Evolutionary conservation across 2,888 invertebrate species (phyloP), one percentile per base, ranked within the genome.

Genomic region (Branchellion lobata): DNA sequence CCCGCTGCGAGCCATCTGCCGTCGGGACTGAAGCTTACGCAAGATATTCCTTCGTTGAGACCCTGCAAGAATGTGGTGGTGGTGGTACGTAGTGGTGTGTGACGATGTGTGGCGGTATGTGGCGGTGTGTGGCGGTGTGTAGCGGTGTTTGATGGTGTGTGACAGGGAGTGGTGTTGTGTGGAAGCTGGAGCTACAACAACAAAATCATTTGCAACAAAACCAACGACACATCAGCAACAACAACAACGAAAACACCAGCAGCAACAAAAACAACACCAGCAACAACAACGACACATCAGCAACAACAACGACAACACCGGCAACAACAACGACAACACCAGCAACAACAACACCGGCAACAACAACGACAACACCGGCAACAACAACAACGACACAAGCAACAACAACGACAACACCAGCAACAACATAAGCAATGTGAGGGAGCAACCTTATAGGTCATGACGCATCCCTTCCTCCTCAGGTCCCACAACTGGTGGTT

Each of bases 1-100:
- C 94, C 96, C 81, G 96, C 95, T 0, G 95, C 96, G 84, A 98
- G 93, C 97, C 97, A 98, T 86, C 94, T 92, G 18, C 97, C 97
- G 90, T 98, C 97, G 3, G 98, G 98, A 87, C 96, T 96, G 87
- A 97, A 98, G 88, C 94, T 94, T 36, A 97, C 90, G 86, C 94
- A 94, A 86, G 95, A 96, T 0, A 98, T 94, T 84, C 93, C 92
- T 82, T 93, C 91, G 83, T 92, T 92, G 87, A 97, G 98, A 36
- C 83, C 88, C 84, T 94, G 83, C 24, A 11, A 11, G n/a, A 65
- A 21, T 5, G n/a, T n/a, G n/a, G n/a, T n/a, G n/a, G n/a, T n/a
- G n/a, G n/a, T n/a, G n/a, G n/a, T n/a, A n/a, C n/a, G n/a, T n/a
- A n/a, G n/a, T n/a, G n/a, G n/a, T n/a, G n/a, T n/a, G n/a, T n/a